Base-by-base conservation (phyloP, 2,797 vertebrate genomes). In the Lutjanus campechanus region DNA sequence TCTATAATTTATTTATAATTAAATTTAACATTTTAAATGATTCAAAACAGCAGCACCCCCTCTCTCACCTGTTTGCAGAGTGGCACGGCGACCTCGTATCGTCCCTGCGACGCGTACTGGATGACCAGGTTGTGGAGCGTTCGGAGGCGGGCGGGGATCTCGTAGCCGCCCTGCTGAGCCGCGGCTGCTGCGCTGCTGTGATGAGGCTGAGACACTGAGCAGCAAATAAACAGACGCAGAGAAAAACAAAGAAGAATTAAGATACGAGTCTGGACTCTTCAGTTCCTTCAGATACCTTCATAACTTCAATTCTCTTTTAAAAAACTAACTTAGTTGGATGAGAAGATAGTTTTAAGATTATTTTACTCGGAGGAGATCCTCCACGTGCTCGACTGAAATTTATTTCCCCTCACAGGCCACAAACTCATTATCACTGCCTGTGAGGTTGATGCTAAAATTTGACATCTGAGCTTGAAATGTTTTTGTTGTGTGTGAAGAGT, bases 81-180 rank as follows among this genome's bases (percentile, higher is more conserved):
- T 0, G 97, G 97, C 8, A 97, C 97, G 0, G 97, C 97, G 2
- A 98, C 97, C 90, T 98, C 97, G 0, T 98, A 97, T 11, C 97
- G 95, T 8, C 97, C 96, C 92, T 97, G 97, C 0, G 97, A 95
- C 0, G 97, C 97, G 0, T 98, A 97, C 95, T 98, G 97, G 93
- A 97, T 97, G 61, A 97, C 97, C 17, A 98, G 95, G 93, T 97
- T 97, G 94, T 98, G 97, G 46, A 98, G 95, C 0, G 97, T 97
- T 19, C 97, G 92, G 0, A 98, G 96, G 29, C 97, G 96, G 2
- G 97, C 96, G 0, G 97, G 97, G 75, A 98, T 97, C 93, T 98
- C 97, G 1, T 97, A 98, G 36, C 97, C 97, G 0, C 96, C 96
- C 77, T 97, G 97, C 85, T 97, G 96, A 0, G 96, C 96, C 0